Base-by-base conservation (phyloP, 2,113 vertebrate species). In the Azemiops feae region DNA sequence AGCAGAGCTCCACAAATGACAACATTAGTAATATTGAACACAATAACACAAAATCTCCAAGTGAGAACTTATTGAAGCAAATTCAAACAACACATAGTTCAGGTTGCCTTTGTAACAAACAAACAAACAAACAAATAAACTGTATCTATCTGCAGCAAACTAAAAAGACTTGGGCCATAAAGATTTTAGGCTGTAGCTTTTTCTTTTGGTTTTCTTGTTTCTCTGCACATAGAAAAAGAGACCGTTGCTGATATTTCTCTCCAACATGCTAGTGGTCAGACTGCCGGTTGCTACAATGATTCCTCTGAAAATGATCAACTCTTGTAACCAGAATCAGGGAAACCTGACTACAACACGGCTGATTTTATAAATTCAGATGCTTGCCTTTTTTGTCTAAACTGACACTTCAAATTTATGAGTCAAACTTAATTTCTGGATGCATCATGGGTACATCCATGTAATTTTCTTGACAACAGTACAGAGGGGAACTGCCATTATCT, bases 1-100 rank as follows among this genome's bases (percentile, higher is more conserved):
- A 58, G 34, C 64, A 1, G 43, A 12, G 5, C 58, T 89, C 58
- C 53, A 85, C 60, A 94, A n/a, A 27, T 93, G 60, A 64, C 20
- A 87, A 89, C 2, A 25, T 39, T 92, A 91, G 50, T 91, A 96
- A 54, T 14, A 90, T 50, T 89, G 23, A 22, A 39, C 34, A 27
- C 30, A 81, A 81, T 6, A 16, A 34, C 11, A 50, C 20, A 53
- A 27, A 52, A 50, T 53, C 45, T 52, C 20, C 69, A 74, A 39
- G n/a, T 74, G 69, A 18, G 14, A 69, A n/a, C 11, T 12, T 69
- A 30, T 14, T 30, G 60, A 74, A 74, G 16, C n/a, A 39, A 39
- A 39, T 20, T 5, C 69, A 74, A 74, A 20, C n/a, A 20, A 20
- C 16, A 16, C 16, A 39, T 16, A 74, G 6, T 20, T 39, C n/a